These are phyloP conservation scores for Punctoribates punctum DNA, from an alignment of 2,888 invertebrate species.

Conservation along the genomic window DNA sequence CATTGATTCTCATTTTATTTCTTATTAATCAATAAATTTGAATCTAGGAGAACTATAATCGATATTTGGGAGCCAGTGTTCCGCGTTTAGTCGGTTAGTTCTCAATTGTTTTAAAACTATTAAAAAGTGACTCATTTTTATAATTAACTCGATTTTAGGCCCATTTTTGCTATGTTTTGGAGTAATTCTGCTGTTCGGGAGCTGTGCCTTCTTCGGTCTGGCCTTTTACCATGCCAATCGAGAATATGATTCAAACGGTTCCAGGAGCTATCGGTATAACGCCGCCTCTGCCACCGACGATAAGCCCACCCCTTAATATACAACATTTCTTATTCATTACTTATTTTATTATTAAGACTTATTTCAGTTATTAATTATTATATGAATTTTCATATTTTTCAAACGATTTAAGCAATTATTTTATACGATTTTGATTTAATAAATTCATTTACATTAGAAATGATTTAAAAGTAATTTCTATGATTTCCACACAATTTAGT, in stretches of 20 bases:
- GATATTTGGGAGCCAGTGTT: slow-evolving; percentile 49
- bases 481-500: neutral
- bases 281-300: slow-evolving; percentile 7
- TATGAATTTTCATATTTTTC: neutral
- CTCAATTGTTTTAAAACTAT: neutral
- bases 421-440: neutral
- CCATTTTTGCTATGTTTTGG: slow-evolving; percentile 47
- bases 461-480: neutral
- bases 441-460: no score
- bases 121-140: neutral
- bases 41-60: slow-evolving; percentile 46
- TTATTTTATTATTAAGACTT: neutral
- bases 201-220: slow-evolving; percentile 46
- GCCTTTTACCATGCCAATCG: slow-evolving; percentile 41
- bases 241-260: slow-evolving; percentile 26
- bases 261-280: neutral
- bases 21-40: neutral
- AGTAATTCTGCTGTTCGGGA: slow-evolving; percentile 44
- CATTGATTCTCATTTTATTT: neutral
- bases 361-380: neutral
- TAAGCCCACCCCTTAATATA: neutral
- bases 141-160: slow-evolving; percentile 27
- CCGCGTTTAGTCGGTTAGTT: slow-evolving; percentile 47
- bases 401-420: neutral
- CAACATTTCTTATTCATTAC: slow-evolving; percentile 2